Conservation (phyloP, 2,797 vertebrate genomes). For the Myripristis jacobus region DNA sequence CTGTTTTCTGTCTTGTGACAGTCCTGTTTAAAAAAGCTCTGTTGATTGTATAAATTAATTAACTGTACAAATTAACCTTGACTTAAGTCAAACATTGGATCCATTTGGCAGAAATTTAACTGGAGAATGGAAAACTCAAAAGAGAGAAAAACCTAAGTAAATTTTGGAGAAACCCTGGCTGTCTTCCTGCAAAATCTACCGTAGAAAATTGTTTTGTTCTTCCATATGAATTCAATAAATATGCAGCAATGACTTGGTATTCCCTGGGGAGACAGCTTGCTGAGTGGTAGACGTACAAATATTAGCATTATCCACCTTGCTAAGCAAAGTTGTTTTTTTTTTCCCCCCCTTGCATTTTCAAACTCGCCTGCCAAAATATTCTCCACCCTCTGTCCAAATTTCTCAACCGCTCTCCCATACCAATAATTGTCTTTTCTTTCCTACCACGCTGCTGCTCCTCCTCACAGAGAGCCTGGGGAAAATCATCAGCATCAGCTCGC, state of each 20-base stretch:
- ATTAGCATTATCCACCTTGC: neutral
- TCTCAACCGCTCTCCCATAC: neutral
- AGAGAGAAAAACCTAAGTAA: too few species aligned
- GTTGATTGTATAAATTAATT: too few species aligned
- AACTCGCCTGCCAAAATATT: neutral
- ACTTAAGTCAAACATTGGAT: too few species aligned
- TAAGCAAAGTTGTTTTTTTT: neutral
- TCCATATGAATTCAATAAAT: neutral
- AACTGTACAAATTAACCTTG: too few species aligned
- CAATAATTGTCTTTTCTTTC: neutral
- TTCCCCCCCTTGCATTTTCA: neutral
- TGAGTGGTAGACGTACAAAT: neutral
- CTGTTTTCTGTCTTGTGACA: too few species aligned
- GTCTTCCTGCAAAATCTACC: too few species aligned
- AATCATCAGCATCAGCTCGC: constrained; percentile 86
- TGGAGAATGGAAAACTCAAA: too few species aligned
- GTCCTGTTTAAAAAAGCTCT: too few species aligned
- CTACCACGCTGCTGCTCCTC: neutral
- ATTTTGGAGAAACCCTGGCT: too few species aligned
- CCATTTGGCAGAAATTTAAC: too few species aligned
- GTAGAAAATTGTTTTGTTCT: neutral
- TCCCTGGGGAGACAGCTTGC: too few species aligned
- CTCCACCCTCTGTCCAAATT: neutral
- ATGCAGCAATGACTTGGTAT: neutral
- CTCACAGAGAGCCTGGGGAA: constrained; percentile 86